These are phyloP conservation scores for Cosmia trapezina DNA, from an alignment of 2,888 invertebrate genomes.

Conservation along the genomic window DNA sequence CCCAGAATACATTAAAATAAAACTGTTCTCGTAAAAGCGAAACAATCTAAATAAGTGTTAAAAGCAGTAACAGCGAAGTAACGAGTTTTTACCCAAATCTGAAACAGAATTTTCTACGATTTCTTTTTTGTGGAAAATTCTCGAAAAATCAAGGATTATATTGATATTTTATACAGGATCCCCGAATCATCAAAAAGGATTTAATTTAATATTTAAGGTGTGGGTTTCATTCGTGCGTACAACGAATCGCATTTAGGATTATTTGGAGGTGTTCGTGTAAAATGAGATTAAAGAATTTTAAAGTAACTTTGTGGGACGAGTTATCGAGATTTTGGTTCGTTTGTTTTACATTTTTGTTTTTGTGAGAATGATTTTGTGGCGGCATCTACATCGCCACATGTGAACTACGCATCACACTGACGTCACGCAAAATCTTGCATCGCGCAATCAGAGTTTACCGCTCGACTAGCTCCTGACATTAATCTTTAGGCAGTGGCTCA, in stretches of 20 bases:
- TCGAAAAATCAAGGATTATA: background rate
- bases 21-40: constrained; percentile 25
- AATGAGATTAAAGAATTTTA: constrained; percentile 2
- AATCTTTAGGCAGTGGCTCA: no score
- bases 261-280: background rate
- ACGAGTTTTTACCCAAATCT: constrained; percentile 20
- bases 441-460: no score
- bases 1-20: constrained; percentile 33
- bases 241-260: background rate
- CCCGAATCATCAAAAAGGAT: constrained; percentile 27
- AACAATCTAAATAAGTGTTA: constrained; percentile 42
- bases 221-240: constrained; percentile 13
- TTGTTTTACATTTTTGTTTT: background rate
- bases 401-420: no score
- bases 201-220: constrained; percentile 33
- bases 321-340: background rate
- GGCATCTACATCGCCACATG: no score
- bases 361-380: background rate
- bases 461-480: no score
- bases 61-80: constrained; percentile 16
- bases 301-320: background rate
- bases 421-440: no score
- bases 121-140: background rate
- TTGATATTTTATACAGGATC: constrained; percentile 7
- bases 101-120: constrained; percentile 2